Evolutionary conservation across 2,888 invertebrate genomes (phyloP).

Genomic region (Hypolimnas misippus): DNA sequence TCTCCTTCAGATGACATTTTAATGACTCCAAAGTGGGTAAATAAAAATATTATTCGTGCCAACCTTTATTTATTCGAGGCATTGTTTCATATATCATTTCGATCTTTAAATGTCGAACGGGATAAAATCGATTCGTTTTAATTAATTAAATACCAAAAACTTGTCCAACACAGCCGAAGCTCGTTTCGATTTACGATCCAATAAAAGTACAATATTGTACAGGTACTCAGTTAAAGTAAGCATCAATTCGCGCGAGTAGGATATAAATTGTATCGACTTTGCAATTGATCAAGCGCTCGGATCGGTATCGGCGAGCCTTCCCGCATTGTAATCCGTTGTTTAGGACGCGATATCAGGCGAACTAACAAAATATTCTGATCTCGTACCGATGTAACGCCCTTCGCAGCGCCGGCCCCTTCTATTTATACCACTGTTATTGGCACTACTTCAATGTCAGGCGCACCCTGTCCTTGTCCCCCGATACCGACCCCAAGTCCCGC

Average conservation of each 20-base stretch:
- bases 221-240: conserved; percentile 31
- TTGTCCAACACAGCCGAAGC: background rate
- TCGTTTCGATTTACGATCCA: conserved; percentile 19
- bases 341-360: conserved; percentile 65
- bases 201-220: conserved; percentile 32
- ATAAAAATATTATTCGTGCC: conserved; percentile 6
- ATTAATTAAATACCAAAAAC: conserved; percentile 17
- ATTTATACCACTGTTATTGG: conserved; percentile 84
- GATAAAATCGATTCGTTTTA: conserved; percentile 10
- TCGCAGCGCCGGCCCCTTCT: conserved; percentile 73
- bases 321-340: conserved; percentile 82
- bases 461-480: conserved; percentile 75
- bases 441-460: conserved; percentile 85
- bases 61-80: conserved; percentile 6
- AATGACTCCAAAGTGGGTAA: background rate
- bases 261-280: conserved; percentile 64
- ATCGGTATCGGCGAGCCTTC: conserved; percentile 69
- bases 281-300: conserved; percentile 68
- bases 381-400: conserved; percentile 82
- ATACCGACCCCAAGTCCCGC: conserved; percentile 67
- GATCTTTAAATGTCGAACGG: conserved; percentile 9
- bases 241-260: conserved; percentile 54
- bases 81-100: conserved; percentile 19
- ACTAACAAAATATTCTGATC: conserved; percentile 81
- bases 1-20: conserved; percentile 2